Evolutionary conservation across 2,888 invertebrate species (phyloP).

Genomic region (Chalcosyrphus nemorum): DNA sequence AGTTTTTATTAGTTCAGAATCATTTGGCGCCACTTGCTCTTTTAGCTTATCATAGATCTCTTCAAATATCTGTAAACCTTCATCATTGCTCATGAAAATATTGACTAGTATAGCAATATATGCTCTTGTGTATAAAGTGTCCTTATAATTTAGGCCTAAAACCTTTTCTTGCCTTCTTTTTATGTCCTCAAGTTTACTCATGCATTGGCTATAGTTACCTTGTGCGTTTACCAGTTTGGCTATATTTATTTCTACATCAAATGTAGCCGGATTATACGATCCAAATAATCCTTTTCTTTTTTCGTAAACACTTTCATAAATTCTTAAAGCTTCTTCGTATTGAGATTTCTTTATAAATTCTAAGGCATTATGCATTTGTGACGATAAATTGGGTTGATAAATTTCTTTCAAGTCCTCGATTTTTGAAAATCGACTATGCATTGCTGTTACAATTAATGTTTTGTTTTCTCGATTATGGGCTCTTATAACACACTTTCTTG

Average conservation of each 20-base stretch:
- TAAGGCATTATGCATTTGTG: too few relatives aligned
- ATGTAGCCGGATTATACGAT: neutral
- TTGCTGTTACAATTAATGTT: slow-evolving; percentile 17
- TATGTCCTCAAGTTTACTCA: neutral
- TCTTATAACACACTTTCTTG: neutral
- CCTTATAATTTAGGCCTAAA: neutral
- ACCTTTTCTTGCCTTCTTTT: neutral
- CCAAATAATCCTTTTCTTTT: slow-evolving; percentile 7
- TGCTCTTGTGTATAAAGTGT: neutral
- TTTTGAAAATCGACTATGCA: neutral
- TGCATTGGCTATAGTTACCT: neutral
- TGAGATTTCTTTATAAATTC: neutral
- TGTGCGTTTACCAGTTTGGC: neutral
- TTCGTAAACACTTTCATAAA: neutral
- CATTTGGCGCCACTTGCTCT: neutral
- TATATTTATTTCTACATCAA: neutral
- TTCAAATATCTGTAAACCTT: slow-evolving; percentile 2
- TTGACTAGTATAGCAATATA: neutral
- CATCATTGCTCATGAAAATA: neutral
- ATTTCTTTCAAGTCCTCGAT: neutral
- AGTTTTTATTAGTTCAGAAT: neutral
- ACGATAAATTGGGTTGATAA: neutral
- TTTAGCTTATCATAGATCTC: slow-evolving; percentile 9
- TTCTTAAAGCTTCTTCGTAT: neutral
- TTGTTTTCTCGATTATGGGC: slow-evolving; percentile 14